Evolutionary conservation across 2,113 vertebrate species (phyloP).

Genomic region (Pseudonaja textilis): DNA sequence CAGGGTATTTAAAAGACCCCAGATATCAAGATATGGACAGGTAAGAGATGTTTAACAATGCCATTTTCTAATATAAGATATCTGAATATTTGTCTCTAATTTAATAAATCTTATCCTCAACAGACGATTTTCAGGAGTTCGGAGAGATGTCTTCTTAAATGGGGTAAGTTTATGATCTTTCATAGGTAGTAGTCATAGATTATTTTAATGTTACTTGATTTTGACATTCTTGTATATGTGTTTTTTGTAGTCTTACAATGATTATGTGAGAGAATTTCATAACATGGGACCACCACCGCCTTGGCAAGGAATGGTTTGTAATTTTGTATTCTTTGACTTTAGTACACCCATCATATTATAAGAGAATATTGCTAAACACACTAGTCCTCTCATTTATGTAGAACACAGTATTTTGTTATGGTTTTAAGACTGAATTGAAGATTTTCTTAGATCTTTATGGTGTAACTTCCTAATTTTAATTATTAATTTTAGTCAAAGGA

Average conservation of each 20-base stretch:
- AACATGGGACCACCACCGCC: conserved; percentile 93
- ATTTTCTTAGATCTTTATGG: neutral
- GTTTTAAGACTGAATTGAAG: neutral
- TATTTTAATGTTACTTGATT: neutral
- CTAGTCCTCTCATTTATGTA: neutral
- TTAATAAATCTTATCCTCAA: conserved; percentile 76
- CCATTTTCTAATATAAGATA: conserved; percentile 63
- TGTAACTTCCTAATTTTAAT: neutral
- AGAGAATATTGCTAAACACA: neutral
- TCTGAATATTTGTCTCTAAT: conserved; percentile 66
- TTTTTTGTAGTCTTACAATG: conserved; percentile 91
- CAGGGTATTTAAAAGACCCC: conserved; percentile 97
- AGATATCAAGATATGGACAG: conserved; percentile 94
- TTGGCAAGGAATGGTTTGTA: conserved; percentile 97
- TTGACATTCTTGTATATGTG: conserved; percentile 31
- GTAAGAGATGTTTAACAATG: conserved; percentile 76
- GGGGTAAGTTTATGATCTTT: conserved; percentile 83
- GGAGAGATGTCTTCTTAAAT: conserved; percentile 95
- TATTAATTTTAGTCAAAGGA: neutral
- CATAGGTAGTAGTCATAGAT: conserved; percentile 30
- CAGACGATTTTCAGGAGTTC: conserved; percentile 94
- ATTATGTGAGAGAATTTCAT: conserved; percentile 98
- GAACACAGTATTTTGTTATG: neutral
- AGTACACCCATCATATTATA: neutral
- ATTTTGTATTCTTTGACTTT: conserved; percentile 42